phyloP scores from a whole-genome alignment of 1,140 invertebrate genomes.

The Zaprionus ghesquierei region DNA sequence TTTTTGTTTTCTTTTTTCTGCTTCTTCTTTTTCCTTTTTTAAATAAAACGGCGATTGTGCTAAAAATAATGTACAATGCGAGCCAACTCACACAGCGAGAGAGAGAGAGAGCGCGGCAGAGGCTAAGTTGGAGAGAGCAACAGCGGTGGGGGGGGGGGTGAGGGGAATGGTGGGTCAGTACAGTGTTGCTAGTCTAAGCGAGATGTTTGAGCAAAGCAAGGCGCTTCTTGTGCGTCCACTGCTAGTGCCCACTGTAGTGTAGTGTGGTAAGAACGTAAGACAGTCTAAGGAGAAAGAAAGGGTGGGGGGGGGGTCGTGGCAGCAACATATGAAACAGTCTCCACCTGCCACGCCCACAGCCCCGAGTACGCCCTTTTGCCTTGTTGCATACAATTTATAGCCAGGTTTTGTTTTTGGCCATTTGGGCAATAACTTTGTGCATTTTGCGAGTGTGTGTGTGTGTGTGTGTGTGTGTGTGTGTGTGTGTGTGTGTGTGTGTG shows the following conservation, averaged over 20 bases:
- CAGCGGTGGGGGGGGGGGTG: not conserved
- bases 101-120: not conserved
- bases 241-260: slow-evolving; percentile 25
- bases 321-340: slow-evolving; percentile 31
- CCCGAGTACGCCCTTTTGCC: not conserved
- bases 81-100: slow-evolving; percentile 2
- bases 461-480: not conserved
- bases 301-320: not conserved
- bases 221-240: not conserved
- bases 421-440: slow-evolving; percentile 34
- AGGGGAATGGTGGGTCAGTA: not conserved
- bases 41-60: slow-evolving; percentile 59
- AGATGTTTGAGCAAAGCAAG: not conserved
- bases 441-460: not conserved
- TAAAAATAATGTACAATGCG: slow-evolving; percentile 49
- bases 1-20: not conserved
- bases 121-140: not conserved
- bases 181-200: slow-evolving; percentile 2
- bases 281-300: too few relatives aligned
- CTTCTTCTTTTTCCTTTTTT: slow-evolving; percentile 23
- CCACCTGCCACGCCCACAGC: not conserved
- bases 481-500: not conserved
- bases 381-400: slow-evolving; percentile 51
- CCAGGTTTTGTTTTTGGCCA: slow-evolving; percentile 43
- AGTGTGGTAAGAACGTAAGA: too few relatives aligned